Base-by-base conservation (phyloP, 2,888 invertebrate genomes). In the Panzeria rudis region DNA sequence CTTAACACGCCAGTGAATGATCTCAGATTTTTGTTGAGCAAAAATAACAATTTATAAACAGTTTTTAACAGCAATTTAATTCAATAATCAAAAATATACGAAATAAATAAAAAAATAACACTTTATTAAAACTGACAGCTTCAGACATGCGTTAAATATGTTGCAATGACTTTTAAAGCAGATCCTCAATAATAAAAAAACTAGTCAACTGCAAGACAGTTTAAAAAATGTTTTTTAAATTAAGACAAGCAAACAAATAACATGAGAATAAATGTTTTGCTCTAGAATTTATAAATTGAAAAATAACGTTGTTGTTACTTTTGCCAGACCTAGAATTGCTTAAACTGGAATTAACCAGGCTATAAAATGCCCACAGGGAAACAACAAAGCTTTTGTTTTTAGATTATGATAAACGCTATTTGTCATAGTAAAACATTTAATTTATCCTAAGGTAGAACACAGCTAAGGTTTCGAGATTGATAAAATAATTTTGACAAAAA, bases 81-180 rank as follows among this genome's bases (percentile, higher is more conserved):
- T 82, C 71, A 56, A 76, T 75, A 69, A 47, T 44, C 15, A 29
- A 29, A 56, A 66, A 64, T 35, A 32, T 38, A 68, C n/a, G 35
- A 35, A 59, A 69, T 61, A 52, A 75, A 47, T 9, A 7, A 9
- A 17, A 20, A 47, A 41, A 44, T n/a, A 52, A 50, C 29, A 73
- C 61, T 78, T 78, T 73, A 83, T 83, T 83, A 78, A 83, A 83
- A 83, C 73, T 78, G 83, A 83, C 83, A 83, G 83, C 68, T 73
- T 78, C 69, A 73, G 83, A 78, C 83, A 73, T 69, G 78, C 72
- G 73, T 78, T 78, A 73, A 83, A 83, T 79, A 38, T 61, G 23
- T 41, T 56, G 59, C 76, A 61, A 41, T 69, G 69, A 72, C 29
- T 64, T 54, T 38, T 15, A 17, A 32, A 61, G 29, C 68, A 35